A percentile compares a stretch with the other conserved stretches of the same genome.
Conservation (phyloP, 1,140 invertebrate species). For the Acromyrmex charruanus region DNA sequence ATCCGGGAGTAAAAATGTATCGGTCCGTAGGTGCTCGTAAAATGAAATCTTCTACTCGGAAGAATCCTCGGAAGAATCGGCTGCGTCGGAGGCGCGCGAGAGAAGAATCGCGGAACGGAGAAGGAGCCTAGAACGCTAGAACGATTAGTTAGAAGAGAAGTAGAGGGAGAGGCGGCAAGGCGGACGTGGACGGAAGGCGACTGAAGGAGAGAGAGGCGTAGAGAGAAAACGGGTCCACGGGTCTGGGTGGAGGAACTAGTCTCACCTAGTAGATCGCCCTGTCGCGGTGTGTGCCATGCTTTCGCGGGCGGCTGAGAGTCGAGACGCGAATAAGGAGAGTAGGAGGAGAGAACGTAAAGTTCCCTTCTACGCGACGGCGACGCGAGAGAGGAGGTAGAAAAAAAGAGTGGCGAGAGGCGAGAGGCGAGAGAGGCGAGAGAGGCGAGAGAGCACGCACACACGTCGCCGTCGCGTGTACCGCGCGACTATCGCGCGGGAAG, state of each 20-base stretch:
- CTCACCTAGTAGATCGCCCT: slow-evolving; percentile 77
- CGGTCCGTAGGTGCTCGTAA: slow-evolving; percentile 39
- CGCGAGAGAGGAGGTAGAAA: slow-evolving; percentile 64
- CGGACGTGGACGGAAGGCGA: slow-evolving; percentile 51
- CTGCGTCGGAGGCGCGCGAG: slow-evolving; percentile 25
- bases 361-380: slow-evolving; percentile 45
- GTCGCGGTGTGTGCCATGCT: slow-evolving; percentile 67
- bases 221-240: slow-evolving; percentile 76
- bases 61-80: slow-evolving; percentile 27
- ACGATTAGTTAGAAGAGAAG: slow-evolving; percentile 46
- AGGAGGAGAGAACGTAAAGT: slow-evolving; percentile 54
- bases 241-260: slow-evolving; percentile 76
- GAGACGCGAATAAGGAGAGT: slow-evolving; percentile 58
- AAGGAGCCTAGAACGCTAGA: slow-evolving; percentile 33
- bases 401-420: slow-evolving; percentile 68
- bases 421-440: slow-evolving; percentile 49
- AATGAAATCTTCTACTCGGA: slow-evolving; percentile 26
- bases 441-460: slow-evolving; percentile 62
- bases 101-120: slow-evolving; percentile 47
- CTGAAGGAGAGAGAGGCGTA: slow-evolving; percentile 65
- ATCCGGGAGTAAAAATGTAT: not conserved
- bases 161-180: slow-evolving; percentile 46
- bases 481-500: not conserved
- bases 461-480: no score
- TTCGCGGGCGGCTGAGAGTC: slow-evolving; percentile 67